Conservation (phyloP, 2,113 vertebrate genomes). For the Brienomyrus longianalis region DNA sequence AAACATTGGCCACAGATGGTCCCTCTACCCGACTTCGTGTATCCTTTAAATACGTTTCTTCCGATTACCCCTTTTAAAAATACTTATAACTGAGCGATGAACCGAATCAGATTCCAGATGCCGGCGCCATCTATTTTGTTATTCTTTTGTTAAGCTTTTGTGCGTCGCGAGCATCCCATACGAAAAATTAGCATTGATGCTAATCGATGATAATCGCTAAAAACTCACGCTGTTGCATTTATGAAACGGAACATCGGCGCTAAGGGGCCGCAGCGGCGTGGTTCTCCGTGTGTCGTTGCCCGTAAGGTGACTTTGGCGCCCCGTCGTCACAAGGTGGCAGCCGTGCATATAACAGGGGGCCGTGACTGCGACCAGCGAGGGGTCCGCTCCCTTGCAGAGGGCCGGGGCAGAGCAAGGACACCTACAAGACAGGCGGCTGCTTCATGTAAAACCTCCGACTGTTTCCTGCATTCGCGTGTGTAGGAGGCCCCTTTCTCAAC, state of each 20-base stretch:
- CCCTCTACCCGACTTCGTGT: not conserved
- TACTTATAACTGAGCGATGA: not conserved
- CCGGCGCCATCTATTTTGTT: not conserved
- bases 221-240: not conserved
- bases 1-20: not conserved
- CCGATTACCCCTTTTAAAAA: not conserved
- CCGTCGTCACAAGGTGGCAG: slow-evolving; percentile 9
- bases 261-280: not conserved
- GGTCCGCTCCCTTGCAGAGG: not conserved
- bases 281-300: slow-evolving; percentile 5
- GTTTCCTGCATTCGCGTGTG: not conserved
- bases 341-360: slow-evolving; percentile 19
- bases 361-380: slow-evolving; percentile 11
- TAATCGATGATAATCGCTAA: not conserved
- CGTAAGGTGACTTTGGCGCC: slow-evolving; percentile 28
- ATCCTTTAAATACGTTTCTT: not conserved
- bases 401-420: not conserved
- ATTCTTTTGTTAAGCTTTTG: not conserved
- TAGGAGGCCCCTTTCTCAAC: not conserved
- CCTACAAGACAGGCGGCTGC: not conserved
- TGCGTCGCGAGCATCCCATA: not conserved
- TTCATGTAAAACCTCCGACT: not conserved
- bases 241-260: not conserved
- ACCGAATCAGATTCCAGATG: not conserved
- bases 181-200: not conserved